Percentiles rank a stretch among this genome's conserved stretches.
Evolutionary conservation across 2,797 vertebrate genomes (phyloP).

Genomic region (Eremophila alpestris): DNA sequence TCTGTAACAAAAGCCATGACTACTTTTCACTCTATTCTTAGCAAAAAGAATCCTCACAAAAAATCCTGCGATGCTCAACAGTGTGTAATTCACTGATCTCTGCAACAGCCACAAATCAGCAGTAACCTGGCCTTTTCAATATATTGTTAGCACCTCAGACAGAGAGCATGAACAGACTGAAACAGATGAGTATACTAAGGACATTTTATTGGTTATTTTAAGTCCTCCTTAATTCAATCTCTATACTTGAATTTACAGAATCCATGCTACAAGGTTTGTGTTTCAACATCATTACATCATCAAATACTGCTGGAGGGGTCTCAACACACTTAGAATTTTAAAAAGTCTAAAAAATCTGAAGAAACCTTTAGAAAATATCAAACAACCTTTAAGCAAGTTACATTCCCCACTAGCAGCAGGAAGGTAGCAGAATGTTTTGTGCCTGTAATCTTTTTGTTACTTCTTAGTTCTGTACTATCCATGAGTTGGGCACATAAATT

Average conservation of each 20-base stretch:
- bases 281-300: neutral
- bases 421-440: neutral
- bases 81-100: neutral
- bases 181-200: neutral
- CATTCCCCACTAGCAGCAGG: neutral
- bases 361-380: neutral
- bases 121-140: neutral
- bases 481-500: neutral
- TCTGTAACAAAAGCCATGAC: neutral
- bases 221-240: neutral
- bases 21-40: slow-evolving; percentile 1
- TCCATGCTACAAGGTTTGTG: neutral
- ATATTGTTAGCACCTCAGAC: neutral
- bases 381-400: neutral
- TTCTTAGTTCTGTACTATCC: neutral
- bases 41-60: neutral
- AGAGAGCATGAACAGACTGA: neutral
- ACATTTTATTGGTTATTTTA: neutral
- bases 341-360: neutral
- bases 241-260: neutral
- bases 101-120: neutral
- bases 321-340: neutral
- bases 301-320: neutral
- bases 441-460: neutral
- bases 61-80: neutral